Evolutionary conservation across 2,888 invertebrate genomes (phyloP).

Genomic region (Agyllia agylla): DNA sequence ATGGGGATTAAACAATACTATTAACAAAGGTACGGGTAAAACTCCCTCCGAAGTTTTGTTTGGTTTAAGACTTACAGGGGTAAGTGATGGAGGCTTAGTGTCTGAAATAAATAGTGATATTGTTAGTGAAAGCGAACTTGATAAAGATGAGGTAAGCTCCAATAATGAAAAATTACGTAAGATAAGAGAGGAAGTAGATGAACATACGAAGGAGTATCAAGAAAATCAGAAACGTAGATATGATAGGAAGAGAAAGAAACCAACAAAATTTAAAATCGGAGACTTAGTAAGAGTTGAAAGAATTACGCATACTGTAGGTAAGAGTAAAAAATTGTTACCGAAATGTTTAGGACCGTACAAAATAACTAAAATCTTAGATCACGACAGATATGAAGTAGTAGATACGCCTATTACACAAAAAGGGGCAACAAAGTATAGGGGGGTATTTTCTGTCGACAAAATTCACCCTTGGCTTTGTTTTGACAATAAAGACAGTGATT

Average conservation of each 20-base stretch:
- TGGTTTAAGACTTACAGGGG: not conserved
- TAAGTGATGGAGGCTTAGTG: not conserved
- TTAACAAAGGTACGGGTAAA: not conserved
- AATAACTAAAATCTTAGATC: not conserved
- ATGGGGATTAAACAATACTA: not conserved
- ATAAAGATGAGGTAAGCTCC: not conserved
- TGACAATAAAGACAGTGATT: not conserved
- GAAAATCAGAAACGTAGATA: not conserved
- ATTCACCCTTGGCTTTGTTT: not conserved
- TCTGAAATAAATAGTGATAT: not conserved
- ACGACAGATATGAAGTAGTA: not conserved
- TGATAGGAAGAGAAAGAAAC: not conserved
- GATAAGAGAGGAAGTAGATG: not conserved
- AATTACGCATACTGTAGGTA: not conserved
- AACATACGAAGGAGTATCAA: not conserved
- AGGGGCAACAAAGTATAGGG: not conserved
- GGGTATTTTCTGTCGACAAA: not conserved
- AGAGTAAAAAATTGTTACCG: not conserved
- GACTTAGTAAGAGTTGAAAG: not conserved
- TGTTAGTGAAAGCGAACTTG: not conserved
- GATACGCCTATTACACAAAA: not conserved
- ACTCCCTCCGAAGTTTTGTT: not conserved
- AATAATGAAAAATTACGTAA: not conserved
- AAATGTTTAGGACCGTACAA: not conserved
- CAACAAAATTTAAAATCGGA: not conserved